A percentile compares a stretch with the other conserved stretches of the same genome.
These are phyloP conservation scores for Coluber constrictor DNA, from an alignment of 2,797 vertebrate species.

Conservation along the genomic window DNA sequence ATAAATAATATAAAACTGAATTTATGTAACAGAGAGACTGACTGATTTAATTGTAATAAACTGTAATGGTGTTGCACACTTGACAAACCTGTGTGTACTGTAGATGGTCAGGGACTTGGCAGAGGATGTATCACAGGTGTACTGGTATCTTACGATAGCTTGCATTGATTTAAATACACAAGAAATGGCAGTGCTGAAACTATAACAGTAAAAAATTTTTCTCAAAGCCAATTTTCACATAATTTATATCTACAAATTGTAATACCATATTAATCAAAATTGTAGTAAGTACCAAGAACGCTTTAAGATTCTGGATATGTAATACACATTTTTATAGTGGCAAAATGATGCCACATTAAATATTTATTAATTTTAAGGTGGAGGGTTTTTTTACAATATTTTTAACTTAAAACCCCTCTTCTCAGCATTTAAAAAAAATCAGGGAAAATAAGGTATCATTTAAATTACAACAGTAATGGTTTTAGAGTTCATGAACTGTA, in stretches of 20 bases:
- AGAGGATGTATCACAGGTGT: constrained; percentile 71
- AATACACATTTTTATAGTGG: constrained; percentile 65
- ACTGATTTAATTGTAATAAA: constrained; percentile 74
- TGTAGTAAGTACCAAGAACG: constrained; percentile 64
- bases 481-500: constrained; percentile 62
- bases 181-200: constrained; percentile 56
- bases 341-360: constrained; percentile 63
- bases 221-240: constrained; percentile 58
- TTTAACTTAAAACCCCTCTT: constrained; percentile 67
- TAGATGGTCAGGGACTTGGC: constrained; percentile 71
- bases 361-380: constrained; percentile 67
- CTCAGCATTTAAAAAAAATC: constrained; percentile 53
- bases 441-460: constrained; percentile 69
- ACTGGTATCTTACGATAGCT: constrained; percentile 61
- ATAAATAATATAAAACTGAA: constrained; percentile 69
- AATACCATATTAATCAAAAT: constrained; percentile 69
- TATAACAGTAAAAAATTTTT: constrained; percentile 56
- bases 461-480: constrained; percentile 62
- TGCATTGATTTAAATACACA: constrained; percentile 61
- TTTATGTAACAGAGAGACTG: constrained; percentile 75
- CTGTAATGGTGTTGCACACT: constrained; percentile 75
- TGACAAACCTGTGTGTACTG: constrained; percentile 77
- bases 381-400: constrained; percentile 45
- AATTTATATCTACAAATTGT: constrained; percentile 65
- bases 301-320: constrained; percentile 68